Percentiles rank a stretch among this genome's conserved stretches.
Evolutionary conservation across 2,888 invertebrate species (phyloP).

Genomic region (Stenolophus ochropezus): DNA sequence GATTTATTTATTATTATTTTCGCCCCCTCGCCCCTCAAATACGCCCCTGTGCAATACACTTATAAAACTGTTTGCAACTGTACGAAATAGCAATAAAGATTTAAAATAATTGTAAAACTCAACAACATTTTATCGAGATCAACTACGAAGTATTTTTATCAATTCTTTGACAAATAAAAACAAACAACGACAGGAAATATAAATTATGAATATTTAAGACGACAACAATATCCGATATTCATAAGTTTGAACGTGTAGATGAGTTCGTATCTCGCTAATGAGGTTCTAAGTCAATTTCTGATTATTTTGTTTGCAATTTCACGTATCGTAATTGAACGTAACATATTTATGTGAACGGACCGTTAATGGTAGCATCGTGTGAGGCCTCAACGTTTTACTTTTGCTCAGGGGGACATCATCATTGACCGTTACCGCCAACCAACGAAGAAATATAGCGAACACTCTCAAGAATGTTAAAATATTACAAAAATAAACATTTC

Average conservation of each 20-base stretch:
- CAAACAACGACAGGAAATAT: no score
- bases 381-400: neutral
- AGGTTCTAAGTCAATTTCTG: neutral
- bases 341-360: conserved; percentile 5
- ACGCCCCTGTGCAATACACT: no score
- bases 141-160: no score
- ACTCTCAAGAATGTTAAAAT: neutral
- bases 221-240: neutral
- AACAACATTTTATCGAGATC: no score
- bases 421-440: neutral
- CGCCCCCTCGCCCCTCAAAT: no score
- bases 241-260: neutral
- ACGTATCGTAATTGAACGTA: neutral
- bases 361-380: conserved; percentile 22
- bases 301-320: conserved; percentile 6
- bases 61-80: no score
- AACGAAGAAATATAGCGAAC: neutral
- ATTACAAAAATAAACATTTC: neutral
- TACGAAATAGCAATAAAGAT: no score
- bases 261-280: neutral
- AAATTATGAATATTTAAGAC: neutral
- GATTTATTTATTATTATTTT: no score
- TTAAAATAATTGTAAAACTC: no score
- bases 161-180: no score
- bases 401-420: neutral